phyloP scores from a whole-genome alignment of 2,113 vertebrate genomes.

The Mungos mungo region DNA sequence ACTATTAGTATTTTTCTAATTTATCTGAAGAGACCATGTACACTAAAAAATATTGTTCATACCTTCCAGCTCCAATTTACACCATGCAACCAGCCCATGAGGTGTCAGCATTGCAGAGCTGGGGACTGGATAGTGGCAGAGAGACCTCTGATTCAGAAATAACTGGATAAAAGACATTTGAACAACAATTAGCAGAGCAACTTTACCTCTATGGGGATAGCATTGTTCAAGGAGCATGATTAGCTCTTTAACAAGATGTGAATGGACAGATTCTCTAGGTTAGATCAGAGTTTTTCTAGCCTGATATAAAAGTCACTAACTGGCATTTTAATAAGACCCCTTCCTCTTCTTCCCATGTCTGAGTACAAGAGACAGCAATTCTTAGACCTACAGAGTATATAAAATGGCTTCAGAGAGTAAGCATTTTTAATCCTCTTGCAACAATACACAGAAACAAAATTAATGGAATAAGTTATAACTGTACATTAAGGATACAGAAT shows the following conservation, averaged over 20 bases:
- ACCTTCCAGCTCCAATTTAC: not conserved
- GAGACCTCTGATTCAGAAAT: slow-evolving; percentile 3
- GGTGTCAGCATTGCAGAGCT: not conserved
- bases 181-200: not conserved
- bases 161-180: not conserved
- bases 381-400: not conserved
- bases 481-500: not conserved
- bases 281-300: slow-evolving; percentile 45
- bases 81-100: not conserved
- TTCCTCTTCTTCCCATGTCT: not conserved
- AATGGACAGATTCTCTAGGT: not conserved
- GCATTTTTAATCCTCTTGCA: slow-evolving; percentile 22
- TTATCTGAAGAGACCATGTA: not conserved
- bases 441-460: slow-evolving; percentile 4
- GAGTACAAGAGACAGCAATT: not conserved
- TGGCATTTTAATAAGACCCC: not conserved
- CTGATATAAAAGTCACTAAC: not conserved
- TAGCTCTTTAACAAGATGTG: not conserved
- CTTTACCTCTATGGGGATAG: not conserved
- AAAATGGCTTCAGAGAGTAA: not conserved
- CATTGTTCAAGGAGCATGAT: not conserved
- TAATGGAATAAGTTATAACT: not conserved
- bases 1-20: not conserved
- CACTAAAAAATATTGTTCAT: not conserved
- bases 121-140: not conserved